Evolutionary conservation across 2,797 vertebrate genomes (phyloP).

Genomic region (Sphaeramia orbicularis): DNA sequence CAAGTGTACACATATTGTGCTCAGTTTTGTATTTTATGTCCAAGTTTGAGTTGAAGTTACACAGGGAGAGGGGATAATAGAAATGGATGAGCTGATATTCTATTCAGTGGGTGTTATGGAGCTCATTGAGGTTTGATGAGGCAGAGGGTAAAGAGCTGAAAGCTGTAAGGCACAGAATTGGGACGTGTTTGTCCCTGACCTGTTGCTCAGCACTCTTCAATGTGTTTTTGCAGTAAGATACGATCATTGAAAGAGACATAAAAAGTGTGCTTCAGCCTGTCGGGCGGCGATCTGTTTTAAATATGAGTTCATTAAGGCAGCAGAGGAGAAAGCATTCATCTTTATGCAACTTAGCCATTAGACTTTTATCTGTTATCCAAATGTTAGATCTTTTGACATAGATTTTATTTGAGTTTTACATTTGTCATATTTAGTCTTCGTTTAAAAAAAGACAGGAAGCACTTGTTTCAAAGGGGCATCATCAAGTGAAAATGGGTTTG

Average conservation of each 20-base stretch:
- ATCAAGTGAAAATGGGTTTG: no score
- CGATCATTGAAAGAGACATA: slow-evolving; percentile 59
- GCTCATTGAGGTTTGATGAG: slow-evolving; percentile 35
- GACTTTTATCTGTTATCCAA: not conserved
- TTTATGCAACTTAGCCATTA: no score
- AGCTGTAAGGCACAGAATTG: slow-evolving; percentile 35
- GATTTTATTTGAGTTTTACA: no score
- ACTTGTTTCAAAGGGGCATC: no score
- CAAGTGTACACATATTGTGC: slow-evolving; percentile 73
- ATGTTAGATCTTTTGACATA: not conserved
- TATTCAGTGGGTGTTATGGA: slow-evolving; percentile 26
- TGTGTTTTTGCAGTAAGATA: slow-evolving; percentile 32
- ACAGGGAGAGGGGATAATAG: not conserved
- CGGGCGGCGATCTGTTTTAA: slow-evolving; percentile 22
- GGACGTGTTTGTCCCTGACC: slow-evolving; percentile 65
- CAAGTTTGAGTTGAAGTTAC: not conserved
- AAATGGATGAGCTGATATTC: slow-evolving; percentile 16
- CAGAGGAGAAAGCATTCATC: slow-evolving; percentile 1
- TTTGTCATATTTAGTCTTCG: no score
- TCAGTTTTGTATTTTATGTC: slow-evolving; percentile 15
- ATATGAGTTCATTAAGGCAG: slow-evolving; percentile 4
- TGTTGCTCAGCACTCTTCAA: slow-evolving; percentile 11
- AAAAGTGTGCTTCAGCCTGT: slow-evolving; percentile 30
- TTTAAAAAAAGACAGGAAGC: no score
- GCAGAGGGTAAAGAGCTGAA: slow-evolving; percentile 20